phyloP scores from a whole-genome alignment of 1,140 invertebrate genomes.

The Ceratina japonica region DNA sequence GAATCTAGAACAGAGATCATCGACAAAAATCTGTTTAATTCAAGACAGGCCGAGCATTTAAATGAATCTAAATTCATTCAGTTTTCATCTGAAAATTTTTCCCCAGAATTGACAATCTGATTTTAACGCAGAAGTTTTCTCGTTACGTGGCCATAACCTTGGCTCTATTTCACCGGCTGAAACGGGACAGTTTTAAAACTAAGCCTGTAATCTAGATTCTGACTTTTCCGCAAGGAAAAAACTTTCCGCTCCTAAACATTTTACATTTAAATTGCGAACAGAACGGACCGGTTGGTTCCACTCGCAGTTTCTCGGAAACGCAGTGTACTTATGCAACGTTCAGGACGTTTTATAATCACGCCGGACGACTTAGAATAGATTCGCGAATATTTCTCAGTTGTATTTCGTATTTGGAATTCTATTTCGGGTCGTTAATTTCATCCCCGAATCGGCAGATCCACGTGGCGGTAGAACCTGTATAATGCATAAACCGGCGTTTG shows the following conservation, averaged over 20 bases:
- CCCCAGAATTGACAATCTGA: slow-evolving; percentile 3
- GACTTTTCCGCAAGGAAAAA: neutral
- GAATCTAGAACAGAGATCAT: neutral
- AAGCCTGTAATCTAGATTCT: neutral
- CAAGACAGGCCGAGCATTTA: neutral
- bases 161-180: neutral
- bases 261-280: neutral
- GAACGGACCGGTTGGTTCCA: neutral
- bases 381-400: too few species aligned
- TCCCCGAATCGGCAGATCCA: too few species aligned
- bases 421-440: too few species aligned
- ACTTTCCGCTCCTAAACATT: neutral
- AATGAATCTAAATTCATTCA: neutral
- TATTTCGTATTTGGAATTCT: too few species aligned
- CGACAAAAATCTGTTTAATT: neutral
- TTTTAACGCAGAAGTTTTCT: slow-evolving; percentile 18
- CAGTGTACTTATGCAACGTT: neutral
- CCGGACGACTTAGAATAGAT: too few species aligned
- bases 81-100: neutral
- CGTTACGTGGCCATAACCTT: slow-evolving; percentile 9
- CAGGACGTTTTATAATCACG: neutral
- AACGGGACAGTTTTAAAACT: slow-evolving; percentile 4
- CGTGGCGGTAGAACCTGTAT: too few species aligned
- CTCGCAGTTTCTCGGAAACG: too few species aligned
- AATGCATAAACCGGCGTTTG: neutral